phyloP scores from a whole-genome alignment of 92 coral and sea anemone genomes.

The Montipora capitata region DNA sequence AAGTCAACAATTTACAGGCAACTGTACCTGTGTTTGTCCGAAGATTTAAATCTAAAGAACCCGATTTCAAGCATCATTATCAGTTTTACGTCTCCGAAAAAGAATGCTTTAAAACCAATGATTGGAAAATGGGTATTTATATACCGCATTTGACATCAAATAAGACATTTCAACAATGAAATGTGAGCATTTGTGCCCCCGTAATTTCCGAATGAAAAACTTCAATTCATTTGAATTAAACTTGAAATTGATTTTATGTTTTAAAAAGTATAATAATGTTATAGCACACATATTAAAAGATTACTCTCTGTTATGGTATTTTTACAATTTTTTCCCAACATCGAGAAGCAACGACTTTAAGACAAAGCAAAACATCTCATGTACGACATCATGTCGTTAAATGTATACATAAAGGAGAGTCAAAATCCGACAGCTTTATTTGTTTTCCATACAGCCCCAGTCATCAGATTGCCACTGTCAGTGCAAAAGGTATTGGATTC shows the following conservation, averaged over 20 bases:
- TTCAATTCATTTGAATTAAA: background rate
- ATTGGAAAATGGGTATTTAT: constrained; percentile 24
- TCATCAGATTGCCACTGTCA: background rate
- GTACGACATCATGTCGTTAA: constrained; percentile 5
- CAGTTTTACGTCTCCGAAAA: no score
- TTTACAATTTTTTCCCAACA: background rate
- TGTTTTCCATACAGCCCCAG: background rate
- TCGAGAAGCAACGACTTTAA: background rate
- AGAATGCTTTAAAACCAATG: constrained; percentile 11
- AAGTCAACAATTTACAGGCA: no score
- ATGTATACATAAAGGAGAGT: constrained; percentile 1
- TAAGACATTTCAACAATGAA: constrained; percentile 11
- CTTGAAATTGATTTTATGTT: constrained; percentile 4
- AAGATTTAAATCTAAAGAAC: no score
- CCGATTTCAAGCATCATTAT: no score
- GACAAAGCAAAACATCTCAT: background rate
- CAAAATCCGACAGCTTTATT: constrained; percentile 29
- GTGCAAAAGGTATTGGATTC: background rate
- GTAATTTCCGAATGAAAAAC: constrained; percentile 28
- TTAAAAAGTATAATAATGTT: background rate
- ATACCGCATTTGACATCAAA: constrained; percentile 8
- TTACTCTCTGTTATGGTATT: no score
- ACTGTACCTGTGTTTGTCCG: no score
- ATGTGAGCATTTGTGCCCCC: background rate
- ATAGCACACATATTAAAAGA: background rate